Base-by-base conservation (phyloP, 2,888 invertebrate genomes). In the Apocheima hispidaria region DNA sequence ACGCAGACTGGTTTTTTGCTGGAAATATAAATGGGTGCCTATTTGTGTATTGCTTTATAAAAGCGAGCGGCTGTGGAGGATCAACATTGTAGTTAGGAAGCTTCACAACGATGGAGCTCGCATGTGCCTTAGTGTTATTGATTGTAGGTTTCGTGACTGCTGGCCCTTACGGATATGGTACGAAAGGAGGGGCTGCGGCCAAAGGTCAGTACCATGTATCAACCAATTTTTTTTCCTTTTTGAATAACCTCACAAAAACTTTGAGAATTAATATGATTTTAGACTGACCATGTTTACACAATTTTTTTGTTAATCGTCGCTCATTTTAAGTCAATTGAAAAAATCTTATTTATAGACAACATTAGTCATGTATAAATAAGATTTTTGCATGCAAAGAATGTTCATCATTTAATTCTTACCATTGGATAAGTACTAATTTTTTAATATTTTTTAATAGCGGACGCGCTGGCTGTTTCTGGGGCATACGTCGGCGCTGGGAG, bases 31-130 rank as follows among this genome's bases (percentile, higher is more conserved):
- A 81, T 81, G 75, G 79, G 74, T 77, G 78, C 76, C 81, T 89
- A 90, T 90, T 90, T 90, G 80, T 86, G 87, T 84, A 81, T 87
- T 79, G 89, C 87, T 91, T 91, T 92, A 92, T 91, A 92, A 92
- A 88, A 84, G 83, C 85, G 77, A 81, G 73, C 77, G 76, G 70
- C 69, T 71, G 74, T 74, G 71, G 73, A 82, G 78, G 80, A 83
- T 81, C 79, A 84, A 80, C 87, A 91, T 84, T 88, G 83, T 86
- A 78, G 74, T 79, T 83, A 77, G 81, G 82, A 84, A 86, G 91
- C 88, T 91, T 83, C 86, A 78, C 73, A 62, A 83, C 79, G 83
- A 90, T 90, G 92, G 87, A 88, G 90, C 88, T 88, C 81, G 78
- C 69, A 69, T 84, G 83, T 83, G 86, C 78, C 63, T 72, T 86